phyloP scores from a whole-genome alignment of 2,888 invertebrate species.

The Argyra leucocephala region DNA sequence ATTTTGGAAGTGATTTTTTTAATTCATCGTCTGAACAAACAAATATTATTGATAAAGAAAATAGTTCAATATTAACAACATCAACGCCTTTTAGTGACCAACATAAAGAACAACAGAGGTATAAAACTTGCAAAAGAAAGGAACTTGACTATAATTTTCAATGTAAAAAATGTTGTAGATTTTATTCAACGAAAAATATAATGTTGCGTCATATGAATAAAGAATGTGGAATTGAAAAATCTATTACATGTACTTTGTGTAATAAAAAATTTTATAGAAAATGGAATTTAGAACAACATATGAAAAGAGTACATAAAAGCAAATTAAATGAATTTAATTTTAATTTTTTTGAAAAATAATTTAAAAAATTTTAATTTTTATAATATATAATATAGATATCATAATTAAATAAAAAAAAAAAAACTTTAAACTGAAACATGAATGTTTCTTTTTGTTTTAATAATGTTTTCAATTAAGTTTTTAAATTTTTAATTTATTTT shows the following conservation, averaged over 20 bases:
- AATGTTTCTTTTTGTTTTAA: too few species aligned
- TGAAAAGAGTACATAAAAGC: constrained; percentile 41
- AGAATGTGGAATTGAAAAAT: constrained; percentile 40
- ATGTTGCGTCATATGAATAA: constrained; percentile 30
- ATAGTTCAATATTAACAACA: background rate
- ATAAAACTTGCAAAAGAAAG: background rate
- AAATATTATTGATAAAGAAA: too few species aligned
- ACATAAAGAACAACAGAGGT: background rate
- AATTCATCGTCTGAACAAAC: too few species aligned
- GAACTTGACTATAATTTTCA: constrained; percentile 19
- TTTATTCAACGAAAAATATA: constrained; percentile 28
- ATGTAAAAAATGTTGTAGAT: constrained; percentile 29
- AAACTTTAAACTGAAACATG: too few species aligned
- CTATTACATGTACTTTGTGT: constrained; percentile 40
- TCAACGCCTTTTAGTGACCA: background rate
- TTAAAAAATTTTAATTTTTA: too few species aligned
- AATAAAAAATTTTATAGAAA: constrained; percentile 43
- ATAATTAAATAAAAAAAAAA: too few species aligned
- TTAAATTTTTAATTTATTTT: too few species aligned
- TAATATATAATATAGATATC: too few species aligned
- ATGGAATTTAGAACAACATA: constrained; percentile 46
- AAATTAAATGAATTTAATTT: background rate
- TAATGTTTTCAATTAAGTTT: too few species aligned
- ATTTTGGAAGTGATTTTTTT: too few species aligned
- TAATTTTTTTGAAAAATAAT: too few species aligned